Conservation (phyloP, 92 coral and sea anemone species). For the Zoanthus solanderi region DNA sequence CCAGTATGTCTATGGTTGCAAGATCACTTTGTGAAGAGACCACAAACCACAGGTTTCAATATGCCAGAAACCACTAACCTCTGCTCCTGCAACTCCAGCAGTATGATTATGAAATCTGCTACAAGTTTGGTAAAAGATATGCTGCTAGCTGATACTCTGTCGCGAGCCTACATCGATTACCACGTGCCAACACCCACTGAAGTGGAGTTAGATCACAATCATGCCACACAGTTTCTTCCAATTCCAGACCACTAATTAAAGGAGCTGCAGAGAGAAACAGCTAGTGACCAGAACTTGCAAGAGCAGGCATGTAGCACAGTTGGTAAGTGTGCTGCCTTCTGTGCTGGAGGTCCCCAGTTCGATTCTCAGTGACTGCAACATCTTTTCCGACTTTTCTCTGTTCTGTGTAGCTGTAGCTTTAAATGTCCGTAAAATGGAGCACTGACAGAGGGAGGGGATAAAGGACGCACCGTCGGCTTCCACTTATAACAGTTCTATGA, state of each 20-base stretch:
- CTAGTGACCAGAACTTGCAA: constrained; percentile 1
- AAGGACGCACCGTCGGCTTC: no score
- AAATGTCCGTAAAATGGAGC: no score
- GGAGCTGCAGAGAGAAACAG: constrained; percentile 34
- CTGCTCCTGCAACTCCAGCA: constrained; percentile 64
- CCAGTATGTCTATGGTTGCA: constrained; percentile 61
- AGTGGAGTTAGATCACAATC: constrained; percentile 23
- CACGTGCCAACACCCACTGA: neutral
- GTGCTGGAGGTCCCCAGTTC: no score
- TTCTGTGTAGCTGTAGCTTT: no score
- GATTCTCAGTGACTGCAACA: no score
- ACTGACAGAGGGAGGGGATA: no score
- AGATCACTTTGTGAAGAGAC: constrained; percentile 60
- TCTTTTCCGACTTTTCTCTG: no score
- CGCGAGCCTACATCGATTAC: constrained; percentile 53
- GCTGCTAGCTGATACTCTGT: constrained; percentile 64
- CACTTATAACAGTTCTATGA: no score
- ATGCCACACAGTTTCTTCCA: constrained; percentile 9
- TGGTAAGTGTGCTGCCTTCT: no score
- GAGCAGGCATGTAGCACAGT: no score
- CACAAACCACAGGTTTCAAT: constrained; percentile 69
- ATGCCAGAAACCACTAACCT: constrained; percentile 52
- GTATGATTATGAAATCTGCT: constrained; percentile 61
- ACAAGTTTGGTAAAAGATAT: constrained; percentile 59
- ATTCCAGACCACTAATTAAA: constrained; percentile 18